Evolutionary conservation across 2,888 invertebrate species (phyloP), one percentile per base, ranked within the genome.

Genomic region (Cylloceria caligata): DNA sequence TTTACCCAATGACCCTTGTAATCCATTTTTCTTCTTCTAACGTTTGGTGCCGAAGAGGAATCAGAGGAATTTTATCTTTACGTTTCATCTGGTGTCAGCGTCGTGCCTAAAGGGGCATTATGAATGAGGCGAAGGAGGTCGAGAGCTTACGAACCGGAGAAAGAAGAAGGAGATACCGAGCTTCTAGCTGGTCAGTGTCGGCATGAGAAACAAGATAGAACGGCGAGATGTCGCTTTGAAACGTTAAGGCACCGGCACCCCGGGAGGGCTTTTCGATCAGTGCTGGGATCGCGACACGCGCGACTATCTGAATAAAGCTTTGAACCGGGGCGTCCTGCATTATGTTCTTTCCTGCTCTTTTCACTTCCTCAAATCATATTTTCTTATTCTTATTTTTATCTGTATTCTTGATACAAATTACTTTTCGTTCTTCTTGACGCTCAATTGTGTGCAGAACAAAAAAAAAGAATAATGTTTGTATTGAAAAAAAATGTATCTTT

Each of bases 21-120:
- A 74, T 75, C 55, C 75, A 80, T 75, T 75, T 72, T 81, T 60
- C 52, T 57, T 34, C 16, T 75, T 55, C 24, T 11, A 55, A 55
- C 55, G 49, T 52, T 47, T 21, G 39, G 60, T 13, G 34, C n/a
- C 47, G 42, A 72, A 30, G 72, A 72, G 34, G 30, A 72, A 72
- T 60, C 72, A 30, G 57, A 34, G 34, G 34, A 60, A 24, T 21
- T 21, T 55, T 81, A 81, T 81, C 80, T 57, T 16, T 5, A 30
- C 34, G 65, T 13, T 55, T 27, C 62, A 81, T 76, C 80, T 81
- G n/a, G 65, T 65, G 65, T 80, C 75, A 71, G 69, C 55, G 71
- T 80, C n/a, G 75, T 55, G 19, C 39, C 71, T 71, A 71, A 76
- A 81, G 55, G 76, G 75, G 57, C 76, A 55, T 71, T 72, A 47